Base-by-base conservation (phyloP, 2,113 vertebrate genomes). In the Sclerurus mexicanus region DNA sequence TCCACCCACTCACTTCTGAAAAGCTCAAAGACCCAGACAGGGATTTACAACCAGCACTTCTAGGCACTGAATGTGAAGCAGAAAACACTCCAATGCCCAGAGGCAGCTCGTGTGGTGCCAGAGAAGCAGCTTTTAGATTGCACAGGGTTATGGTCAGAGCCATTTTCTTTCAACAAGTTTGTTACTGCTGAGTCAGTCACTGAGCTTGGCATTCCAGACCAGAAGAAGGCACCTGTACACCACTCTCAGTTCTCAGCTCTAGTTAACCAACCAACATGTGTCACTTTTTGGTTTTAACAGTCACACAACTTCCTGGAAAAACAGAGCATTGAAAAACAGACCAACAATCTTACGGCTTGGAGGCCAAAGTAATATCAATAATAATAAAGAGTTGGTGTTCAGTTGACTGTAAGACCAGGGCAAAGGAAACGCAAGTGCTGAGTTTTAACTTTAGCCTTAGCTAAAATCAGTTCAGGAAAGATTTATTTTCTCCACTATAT, bases 1-100 rank as follows among this genome's bases (percentile, higher is more conserved):
- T 93, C 93, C 86, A 93, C 94, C 95, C 93, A 95, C 95, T 96
- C 94, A n/a, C 85, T 89, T 30, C 83, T 86, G 78, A 95, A 92
- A 96, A 1, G 80, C 89, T 96, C 72, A 63, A 69, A 91, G 93
- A 85, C 24, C 82, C 90, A 95, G 88, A 93, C 90, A 87, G 60
- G 64, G 93, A 87, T 94, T 97, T 95, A 84, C 77, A 96, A 95
- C 74, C 90, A 96, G 85, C 92, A 63, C 49, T 95, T 87, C 44
- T 6, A 92, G 86, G 92, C 87, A 64, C 33, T 64, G 78, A 78
- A 55, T 67, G 80, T 18, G 87, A 96, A 89, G 88, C 73, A 94
- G 85, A 94, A 95, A 93, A 79, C 62, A 80, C 42, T 68, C 33
- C 73, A 88, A 80, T 44, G 68, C 95, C 93, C 59, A 87, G 80